phyloP scores from a whole-genome alignment of 2,888 invertebrate genomes.

The Lasioglossum oenotherae region DNA sequence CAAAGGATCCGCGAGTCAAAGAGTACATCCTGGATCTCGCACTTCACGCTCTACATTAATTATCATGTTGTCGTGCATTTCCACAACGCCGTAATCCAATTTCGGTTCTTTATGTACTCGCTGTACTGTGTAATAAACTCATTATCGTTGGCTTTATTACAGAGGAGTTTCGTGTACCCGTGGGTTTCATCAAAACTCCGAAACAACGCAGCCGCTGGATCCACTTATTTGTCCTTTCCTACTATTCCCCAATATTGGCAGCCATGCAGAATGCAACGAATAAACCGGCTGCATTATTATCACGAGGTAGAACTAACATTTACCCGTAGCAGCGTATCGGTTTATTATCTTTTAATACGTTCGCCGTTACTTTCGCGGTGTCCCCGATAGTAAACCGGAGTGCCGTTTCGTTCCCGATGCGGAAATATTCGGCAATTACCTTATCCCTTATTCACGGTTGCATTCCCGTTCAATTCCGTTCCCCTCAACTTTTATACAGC shows the following conservation, averaged over 20 bases:
- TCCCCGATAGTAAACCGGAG: not conserved
- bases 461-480: not conserved
- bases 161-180: not conserved
- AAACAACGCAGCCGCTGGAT: not conserved
- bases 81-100: not conserved
- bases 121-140: not conserved
- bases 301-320: constrained; percentile 36
- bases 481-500: not conserved
- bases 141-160: not conserved
- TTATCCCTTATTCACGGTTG: not conserved
- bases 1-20: not conserved
- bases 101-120: not conserved
- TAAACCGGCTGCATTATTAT: constrained; percentile 47
- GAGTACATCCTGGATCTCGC: not conserved
- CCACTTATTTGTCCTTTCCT: not conserved
- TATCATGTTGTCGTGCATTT: not conserved
- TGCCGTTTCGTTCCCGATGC: not conserved
- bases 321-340: constrained; percentile 16
- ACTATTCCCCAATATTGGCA: not conserved
- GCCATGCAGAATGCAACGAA: not conserved
- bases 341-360: constrained; percentile 46
- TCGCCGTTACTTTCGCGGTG: constrained; percentile 16
- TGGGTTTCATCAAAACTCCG: not conserved
- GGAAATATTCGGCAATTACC: constrained; percentile 28
- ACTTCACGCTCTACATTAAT: not conserved